Base-by-base conservation (phyloP, 2,797 vertebrate species). In the Trachurus trachurus region DNA sequence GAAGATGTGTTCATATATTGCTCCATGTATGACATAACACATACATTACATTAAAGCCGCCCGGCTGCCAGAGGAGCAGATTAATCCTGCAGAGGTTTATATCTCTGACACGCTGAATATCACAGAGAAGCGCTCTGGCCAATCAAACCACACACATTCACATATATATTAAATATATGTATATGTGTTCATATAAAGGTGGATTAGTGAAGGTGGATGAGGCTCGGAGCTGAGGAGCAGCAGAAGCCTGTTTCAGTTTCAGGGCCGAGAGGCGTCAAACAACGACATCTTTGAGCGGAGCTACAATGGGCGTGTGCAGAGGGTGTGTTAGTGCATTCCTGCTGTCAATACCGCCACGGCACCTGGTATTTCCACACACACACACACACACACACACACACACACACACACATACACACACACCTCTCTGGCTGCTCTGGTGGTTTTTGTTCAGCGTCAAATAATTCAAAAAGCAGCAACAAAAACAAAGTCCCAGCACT, bases 261-360 rank as follows among this genome's bases (percentile, higher is more conserved):
- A 26, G 81, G 81, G 21, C 22, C 15, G 16, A 81, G 60, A 77
- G 78, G 72, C 74, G 75, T 76, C 81, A 92, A 87, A 94, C 89
- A 92, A 82, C 68, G 74, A 76, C 60, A 88, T 85, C 83, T 91
- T 87, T 87, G 76, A 92, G 81, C 66, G 73, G 86, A 58, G 84
- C 89, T 89, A 85, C 87, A 84, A 92, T 87, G 93, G 89, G 94
- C 90, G 93, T 93, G 94, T 92, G 80, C 92, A 29, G 87, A 92
- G 89, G 89, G 92, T 84, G 93, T 95, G 94, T 93, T 87, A 80
- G 91, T 90, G 92, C 90, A 91, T 94, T 94, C 93, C 92, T 26
- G 86, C 94, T 91, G 94, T 93, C 92, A 92, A 82, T 78, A 87
- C 87, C 91, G 90, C n/a, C 26, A 26, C 91, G 79, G 91, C 92